phyloP scores from a whole-genome alignment of 2,797 vertebrate genomes.

The Lerista edwardsae region DNA sequence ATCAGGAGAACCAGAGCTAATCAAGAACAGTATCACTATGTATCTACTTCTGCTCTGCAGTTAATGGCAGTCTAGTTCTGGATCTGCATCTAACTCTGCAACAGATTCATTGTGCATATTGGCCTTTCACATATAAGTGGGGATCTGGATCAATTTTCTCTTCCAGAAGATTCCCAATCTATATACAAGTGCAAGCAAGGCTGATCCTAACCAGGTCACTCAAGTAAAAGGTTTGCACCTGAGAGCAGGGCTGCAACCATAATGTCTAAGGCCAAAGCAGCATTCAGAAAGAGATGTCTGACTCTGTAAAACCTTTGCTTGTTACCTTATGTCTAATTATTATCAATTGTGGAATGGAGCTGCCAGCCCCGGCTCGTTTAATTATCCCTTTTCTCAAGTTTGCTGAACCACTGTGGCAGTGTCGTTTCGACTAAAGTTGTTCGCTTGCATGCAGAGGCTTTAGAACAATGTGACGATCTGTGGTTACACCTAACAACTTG shows the following conservation, averaged over 20 bases:
- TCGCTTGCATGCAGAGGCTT: slow-evolving; percentile 68
- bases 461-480: slow-evolving; percentile 75
- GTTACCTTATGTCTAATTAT: slow-evolving; percentile 42
- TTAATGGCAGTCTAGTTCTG: neutral
- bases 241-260: neutral
- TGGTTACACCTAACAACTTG: slow-evolving; percentile 74
- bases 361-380: slow-evolving; percentile 38
- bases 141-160: neutral
- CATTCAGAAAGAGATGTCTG: neutral
- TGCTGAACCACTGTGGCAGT: slow-evolving; percentile 49
- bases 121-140: neutral
- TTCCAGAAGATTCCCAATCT: neutral
- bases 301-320: slow-evolving; percentile 27
- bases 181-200: neutral
- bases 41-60: neutral
- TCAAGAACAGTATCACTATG: neutral
- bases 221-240: neutral
- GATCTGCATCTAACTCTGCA: neutral
- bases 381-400: slow-evolving; percentile 50
- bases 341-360: neutral
- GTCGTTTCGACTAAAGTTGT: slow-evolving; percentile 65
- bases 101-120: neutral
- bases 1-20: neutral
- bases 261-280: neutral
- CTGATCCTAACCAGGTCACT: neutral